Evolutionary conservation across 2,113 vertebrate genomes (phyloP).

Genomic region (Grus americana): DNA sequence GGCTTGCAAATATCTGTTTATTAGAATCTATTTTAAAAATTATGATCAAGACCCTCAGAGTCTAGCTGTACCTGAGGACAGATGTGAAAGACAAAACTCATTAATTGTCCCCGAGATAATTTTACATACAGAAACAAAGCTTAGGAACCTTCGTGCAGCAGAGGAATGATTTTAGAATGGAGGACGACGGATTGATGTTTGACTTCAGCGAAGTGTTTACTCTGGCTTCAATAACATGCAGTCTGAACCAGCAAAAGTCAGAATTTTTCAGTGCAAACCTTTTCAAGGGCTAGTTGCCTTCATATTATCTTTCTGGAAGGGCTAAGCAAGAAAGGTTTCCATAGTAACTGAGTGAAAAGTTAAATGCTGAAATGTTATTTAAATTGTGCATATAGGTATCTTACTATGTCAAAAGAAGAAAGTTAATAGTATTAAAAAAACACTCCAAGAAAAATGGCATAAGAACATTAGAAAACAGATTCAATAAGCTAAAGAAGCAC

Average conservation of each 20-base stretch:
- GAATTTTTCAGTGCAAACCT: neutral
- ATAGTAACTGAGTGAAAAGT: neutral
- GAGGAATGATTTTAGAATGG: neutral
- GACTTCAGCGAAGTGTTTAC: neutral
- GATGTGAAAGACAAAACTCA: neutral
- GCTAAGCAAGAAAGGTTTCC: neutral
- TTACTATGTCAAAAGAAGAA: neutral
- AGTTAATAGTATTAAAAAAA: neutral
- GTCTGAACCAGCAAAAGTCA: neutral
- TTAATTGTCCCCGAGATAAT: neutral
- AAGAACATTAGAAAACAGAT: neutral
- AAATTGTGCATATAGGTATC: neutral
- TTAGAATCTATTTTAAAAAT: neutral
- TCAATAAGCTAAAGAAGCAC: neutral
- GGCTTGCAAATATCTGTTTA: neutral
- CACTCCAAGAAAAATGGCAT: neutral
- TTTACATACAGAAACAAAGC: neutral
- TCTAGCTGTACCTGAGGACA: neutral
- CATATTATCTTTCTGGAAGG: neutral
- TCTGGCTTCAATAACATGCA: neutral
- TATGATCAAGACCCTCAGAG: neutral
- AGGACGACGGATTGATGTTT: neutral
- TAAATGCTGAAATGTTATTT: neutral
- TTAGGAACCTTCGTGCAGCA: neutral
- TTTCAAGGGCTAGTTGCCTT: neutral